These are phyloP conservation scores for Heteromyza rotundicornis DNA, from an alignment of 2,888 invertebrate species.

Conservation along the genomic window DNA sequence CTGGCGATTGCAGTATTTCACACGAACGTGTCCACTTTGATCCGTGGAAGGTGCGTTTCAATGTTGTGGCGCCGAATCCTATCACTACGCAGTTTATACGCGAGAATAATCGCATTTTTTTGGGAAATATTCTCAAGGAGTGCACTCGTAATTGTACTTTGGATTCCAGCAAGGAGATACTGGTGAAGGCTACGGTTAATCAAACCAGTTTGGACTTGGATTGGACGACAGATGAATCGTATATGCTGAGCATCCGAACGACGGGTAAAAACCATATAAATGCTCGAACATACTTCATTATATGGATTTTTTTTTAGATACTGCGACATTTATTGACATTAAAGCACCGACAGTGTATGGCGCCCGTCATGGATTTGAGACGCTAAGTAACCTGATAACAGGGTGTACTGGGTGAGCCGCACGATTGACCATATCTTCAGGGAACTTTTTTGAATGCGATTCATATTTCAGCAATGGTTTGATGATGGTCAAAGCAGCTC, in stretches of 20 bases:
- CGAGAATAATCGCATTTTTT: slow-evolving; percentile 66
- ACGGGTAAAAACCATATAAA: slow-evolving; percentile 61
- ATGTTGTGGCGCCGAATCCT: slow-evolving; percentile 64
- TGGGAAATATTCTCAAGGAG: slow-evolving; percentile 67
- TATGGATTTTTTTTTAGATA: slow-evolving; percentile 52
- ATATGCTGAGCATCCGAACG: slow-evolving; percentile 67
- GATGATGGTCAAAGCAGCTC: slow-evolving; percentile 69
- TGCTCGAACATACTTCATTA: not conserved
- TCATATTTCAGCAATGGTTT: slow-evolving; percentile 64
- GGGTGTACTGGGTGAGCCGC: slow-evolving; percentile 44
- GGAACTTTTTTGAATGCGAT: not conserved
- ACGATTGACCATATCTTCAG: not conserved
- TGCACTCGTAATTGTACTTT: slow-evolving; percentile 66
- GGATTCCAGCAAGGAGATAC: slow-evolving; percentile 64
- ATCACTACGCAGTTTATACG: slow-evolving; percentile 65
- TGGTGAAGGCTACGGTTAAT: slow-evolving; percentile 67
- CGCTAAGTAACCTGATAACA: slow-evolving; percentile 73
- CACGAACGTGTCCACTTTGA: slow-evolving; percentile 65
- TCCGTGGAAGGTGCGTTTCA: slow-evolving; percentile 66
- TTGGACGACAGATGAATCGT: slow-evolving; percentile 76
- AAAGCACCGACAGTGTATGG: slow-evolving; percentile 72
- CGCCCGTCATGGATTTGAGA: slow-evolving; percentile 78
- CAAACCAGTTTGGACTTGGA: slow-evolving; percentile 65
- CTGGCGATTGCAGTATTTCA: slow-evolving; percentile 62
- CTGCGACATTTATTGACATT: slow-evolving; percentile 66